Conservation (phyloP, 1,140 invertebrate species). For the Drosophila rhopaloa region DNA sequence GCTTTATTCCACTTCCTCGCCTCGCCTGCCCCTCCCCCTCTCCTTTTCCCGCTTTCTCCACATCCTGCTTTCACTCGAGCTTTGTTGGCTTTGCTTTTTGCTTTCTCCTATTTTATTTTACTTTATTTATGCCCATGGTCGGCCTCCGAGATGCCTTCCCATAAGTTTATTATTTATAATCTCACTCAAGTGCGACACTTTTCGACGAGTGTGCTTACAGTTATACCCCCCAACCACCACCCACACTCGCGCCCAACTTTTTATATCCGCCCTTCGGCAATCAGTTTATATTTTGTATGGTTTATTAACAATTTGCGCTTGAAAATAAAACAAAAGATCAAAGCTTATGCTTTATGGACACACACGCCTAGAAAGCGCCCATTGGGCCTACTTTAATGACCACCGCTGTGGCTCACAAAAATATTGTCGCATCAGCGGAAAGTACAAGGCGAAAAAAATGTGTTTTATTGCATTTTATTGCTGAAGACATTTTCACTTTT, state of each 20-base stretch:
- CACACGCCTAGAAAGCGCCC: slow-evolving; percentile 5
- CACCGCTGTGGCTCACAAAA: slow-evolving; percentile 23
- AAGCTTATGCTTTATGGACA: slow-evolving; percentile 51
- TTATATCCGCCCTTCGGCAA: slow-evolving; percentile 46
- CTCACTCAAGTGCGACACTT: slow-evolving; percentile 69
- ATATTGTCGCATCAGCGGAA: slow-evolving; percentile 54
- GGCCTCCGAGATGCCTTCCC: slow-evolving; percentile 41
- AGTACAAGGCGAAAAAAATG: slow-evolving; percentile 22
- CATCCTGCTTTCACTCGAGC: slow-evolving; percentile 5
- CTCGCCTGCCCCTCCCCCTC: background rate
- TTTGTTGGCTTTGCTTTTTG: slow-evolving; percentile 27
- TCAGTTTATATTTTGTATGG: slow-evolving; percentile 68
- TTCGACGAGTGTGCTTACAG: slow-evolving; percentile 59
- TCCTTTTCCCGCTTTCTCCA: background rate
- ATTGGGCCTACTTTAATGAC: slow-evolving; percentile 30
- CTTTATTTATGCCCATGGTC: slow-evolving; percentile 32
- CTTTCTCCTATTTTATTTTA: slow-evolving; percentile 53
- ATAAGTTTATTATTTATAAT: slow-evolving; percentile 78
- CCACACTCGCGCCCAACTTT: slow-evolving; percentile 33
- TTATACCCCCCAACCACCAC: slow-evolving; percentile 6
- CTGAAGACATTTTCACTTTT: slow-evolving; percentile 52
- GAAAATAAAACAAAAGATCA: slow-evolving; percentile 38
- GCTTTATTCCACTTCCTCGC: background rate
- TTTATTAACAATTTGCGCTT: slow-evolving; percentile 68
- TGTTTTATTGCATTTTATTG: slow-evolving; percentile 63